Conservation (phyloP, 1,140 invertebrate species). For the Epicauta chinensis region DNA sequence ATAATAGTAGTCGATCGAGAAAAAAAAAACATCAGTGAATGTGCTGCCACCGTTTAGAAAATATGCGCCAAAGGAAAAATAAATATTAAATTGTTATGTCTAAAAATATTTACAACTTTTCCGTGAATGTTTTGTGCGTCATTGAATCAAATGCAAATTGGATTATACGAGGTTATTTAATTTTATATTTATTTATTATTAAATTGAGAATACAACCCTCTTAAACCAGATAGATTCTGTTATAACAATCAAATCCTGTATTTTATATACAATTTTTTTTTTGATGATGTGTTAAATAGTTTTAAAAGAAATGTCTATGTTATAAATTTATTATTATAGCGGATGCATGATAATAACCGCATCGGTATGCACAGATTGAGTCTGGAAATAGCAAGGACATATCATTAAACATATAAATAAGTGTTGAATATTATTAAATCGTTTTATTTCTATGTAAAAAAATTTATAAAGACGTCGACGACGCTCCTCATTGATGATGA, state of each 20-base stretch:
- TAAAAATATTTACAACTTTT: slow-evolving; percentile 41
- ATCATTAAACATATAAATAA: neutral
- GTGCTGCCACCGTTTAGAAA: slow-evolving; percentile 37
- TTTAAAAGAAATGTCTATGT: no score
- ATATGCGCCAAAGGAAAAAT: slow-evolving; percentile 32
- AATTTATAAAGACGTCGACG: no score
- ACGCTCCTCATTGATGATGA: no score
- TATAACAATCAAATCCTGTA: neutral
- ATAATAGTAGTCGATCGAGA: no score
- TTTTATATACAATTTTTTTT: no score
- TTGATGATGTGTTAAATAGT: neutral
- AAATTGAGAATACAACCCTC: no score
- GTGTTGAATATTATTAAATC: neutral
- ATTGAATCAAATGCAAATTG: slow-evolving; percentile 19
- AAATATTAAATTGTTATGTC: slow-evolving; percentile 40
- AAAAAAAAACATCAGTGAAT: slow-evolving; percentile 22
- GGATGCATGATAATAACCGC: neutral
- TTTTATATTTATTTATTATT: no score
- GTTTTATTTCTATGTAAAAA: no score
- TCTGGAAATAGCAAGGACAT: neutral
- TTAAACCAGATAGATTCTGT: slow-evolving; percentile 3
- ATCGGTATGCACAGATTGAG: neutral
- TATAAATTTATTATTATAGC: neutral
- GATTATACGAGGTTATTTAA: neutral
- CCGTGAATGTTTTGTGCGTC: slow-evolving; percentile 32